phyloP scores from a whole-genome alignment of 2,888 invertebrate species.

The Agrochola lota region DNA sequence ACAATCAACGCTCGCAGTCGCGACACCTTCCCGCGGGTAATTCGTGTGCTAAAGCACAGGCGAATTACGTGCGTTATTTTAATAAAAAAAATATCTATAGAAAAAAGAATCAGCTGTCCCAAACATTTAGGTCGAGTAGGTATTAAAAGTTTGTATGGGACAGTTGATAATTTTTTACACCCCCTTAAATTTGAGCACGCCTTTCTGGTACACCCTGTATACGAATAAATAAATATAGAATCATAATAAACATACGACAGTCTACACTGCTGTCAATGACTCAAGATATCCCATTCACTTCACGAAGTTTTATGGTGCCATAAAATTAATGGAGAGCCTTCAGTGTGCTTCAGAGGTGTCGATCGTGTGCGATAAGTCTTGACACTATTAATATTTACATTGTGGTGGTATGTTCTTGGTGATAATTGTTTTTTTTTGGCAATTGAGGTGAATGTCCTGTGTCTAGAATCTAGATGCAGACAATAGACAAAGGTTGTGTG shows the following conservation, averaged over 20 bases:
- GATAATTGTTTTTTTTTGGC: neutral
- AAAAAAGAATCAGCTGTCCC: no score
- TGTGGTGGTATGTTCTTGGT: neutral
- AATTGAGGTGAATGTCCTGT: neutral
- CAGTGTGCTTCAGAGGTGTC: conserved; percentile 11
- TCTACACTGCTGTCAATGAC: conserved; percentile 9
- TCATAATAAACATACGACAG: conserved; percentile 18
- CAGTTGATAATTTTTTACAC: no score
- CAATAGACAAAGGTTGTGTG: no score
- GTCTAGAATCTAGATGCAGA: neutral
- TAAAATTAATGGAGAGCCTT: conserved; percentile 28
- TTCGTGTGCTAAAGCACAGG: no score
- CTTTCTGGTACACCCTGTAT: neutral
- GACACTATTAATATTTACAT: neutral
- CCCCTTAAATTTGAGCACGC: no score
- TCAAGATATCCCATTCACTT: conserved; percentile 17
- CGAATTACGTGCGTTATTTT: no score
- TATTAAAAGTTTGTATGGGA: no score
- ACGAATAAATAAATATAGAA: neutral
- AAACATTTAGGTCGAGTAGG: no score
- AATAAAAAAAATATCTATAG: no score
- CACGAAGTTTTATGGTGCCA: conserved; percentile 25
- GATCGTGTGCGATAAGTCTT: conserved; percentile 17
- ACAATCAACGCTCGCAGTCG: no score
- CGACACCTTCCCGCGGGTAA: no score